Evolutionary conservation across 2,797 vertebrate genomes (phyloP).

Genomic region (Myripristis jacobus): DNA sequence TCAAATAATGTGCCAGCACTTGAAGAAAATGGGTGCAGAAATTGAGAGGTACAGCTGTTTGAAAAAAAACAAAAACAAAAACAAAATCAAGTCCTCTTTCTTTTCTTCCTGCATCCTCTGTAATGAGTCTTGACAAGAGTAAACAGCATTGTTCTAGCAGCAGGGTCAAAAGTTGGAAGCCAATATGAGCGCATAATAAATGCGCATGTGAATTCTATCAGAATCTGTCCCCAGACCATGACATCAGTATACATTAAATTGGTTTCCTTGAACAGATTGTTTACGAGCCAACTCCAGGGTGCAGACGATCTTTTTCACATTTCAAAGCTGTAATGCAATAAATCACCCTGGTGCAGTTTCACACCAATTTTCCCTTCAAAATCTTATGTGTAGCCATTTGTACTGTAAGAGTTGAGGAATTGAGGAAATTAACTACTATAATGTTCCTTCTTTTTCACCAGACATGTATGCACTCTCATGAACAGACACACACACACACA

Average conservation of each 20-base stretch:
- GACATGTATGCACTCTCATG: neutral
- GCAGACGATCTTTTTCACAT: too few species aligned
- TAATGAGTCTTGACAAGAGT: constrained; percentile 3
- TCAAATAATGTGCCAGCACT: neutral
- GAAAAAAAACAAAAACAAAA: constrained; percentile 9
- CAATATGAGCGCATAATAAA: constrained; percentile 44
- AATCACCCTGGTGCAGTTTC: constrained; percentile 25
- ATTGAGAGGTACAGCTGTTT: neutral
- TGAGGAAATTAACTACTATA: constrained; percentile 8
- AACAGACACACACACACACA: neutral
- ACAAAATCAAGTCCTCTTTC: too few species aligned
- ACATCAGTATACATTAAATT: constrained; percentile 45
- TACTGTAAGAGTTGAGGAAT: constrained; percentile 10
- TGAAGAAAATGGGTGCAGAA: neutral
- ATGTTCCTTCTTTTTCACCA: constrained; percentile 2
- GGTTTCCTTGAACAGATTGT: constrained; percentile 33
- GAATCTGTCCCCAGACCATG: constrained; percentile 35
- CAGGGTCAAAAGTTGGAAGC: constrained; percentile 21
- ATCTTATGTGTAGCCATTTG: constrained; percentile 5
- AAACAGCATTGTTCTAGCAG: constrained; percentile 48
- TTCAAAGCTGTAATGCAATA: constrained; percentile 21
- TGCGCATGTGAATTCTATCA: constrained; percentile 57
- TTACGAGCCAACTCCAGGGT: too few species aligned
- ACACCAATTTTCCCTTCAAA: constrained; percentile 22
- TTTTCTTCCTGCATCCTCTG: constrained; percentile 31